Percentiles rank a stretch among this genome's conserved stretches.
Conservation (phyloP, 2,888 invertebrate species). For the Parnassius smintheus region DNA sequence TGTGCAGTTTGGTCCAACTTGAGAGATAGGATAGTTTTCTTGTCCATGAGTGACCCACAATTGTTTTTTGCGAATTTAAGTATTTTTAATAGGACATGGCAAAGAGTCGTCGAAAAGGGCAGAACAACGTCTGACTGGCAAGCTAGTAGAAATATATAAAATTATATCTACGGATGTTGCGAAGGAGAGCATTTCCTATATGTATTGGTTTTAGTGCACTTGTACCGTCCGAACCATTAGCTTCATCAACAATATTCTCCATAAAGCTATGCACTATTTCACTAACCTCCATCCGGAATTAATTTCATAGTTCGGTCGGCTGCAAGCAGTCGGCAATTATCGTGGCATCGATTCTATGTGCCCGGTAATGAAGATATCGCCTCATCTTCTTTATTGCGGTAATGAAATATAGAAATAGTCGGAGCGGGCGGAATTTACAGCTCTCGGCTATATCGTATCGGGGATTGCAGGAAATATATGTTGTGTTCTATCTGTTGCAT, state of each 20-base stretch:
- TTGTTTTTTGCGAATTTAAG: too few species aligned
- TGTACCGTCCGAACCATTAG: constrained; percentile 39
- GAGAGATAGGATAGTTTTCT: too few species aligned
- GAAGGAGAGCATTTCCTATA: constrained; percentile 25
- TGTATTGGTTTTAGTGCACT: constrained; percentile 31
- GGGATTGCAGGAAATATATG: constrained; percentile 26
- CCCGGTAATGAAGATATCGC: constrained; percentile 67
- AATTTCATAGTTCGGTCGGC: constrained; percentile 52
- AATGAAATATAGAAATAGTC: constrained; percentile 52
- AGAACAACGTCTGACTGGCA: too few species aligned
- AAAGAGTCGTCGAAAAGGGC: too few species aligned
- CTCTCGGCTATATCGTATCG: constrained; percentile 27
- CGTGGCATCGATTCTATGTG: constrained; percentile 57
- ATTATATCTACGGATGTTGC: background rate
- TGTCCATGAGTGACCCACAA: too few species aligned
- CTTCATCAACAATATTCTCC: constrained; percentile 46
- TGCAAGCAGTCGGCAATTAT: constrained; percentile 59
- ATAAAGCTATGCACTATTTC: constrained; percentile 52
- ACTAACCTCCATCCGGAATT: constrained; percentile 52
- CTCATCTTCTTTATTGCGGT: constrained; percentile 61
- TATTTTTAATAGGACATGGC: too few species aligned
- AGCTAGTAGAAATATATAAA: too few species aligned
- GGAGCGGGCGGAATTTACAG: constrained; percentile 35
- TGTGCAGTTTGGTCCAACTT: too few species aligned
- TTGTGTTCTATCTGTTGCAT: constrained; percentile 24